Conservation (phyloP, 1,140 invertebrate genomes). For the Drosophila littoralis region DNA sequence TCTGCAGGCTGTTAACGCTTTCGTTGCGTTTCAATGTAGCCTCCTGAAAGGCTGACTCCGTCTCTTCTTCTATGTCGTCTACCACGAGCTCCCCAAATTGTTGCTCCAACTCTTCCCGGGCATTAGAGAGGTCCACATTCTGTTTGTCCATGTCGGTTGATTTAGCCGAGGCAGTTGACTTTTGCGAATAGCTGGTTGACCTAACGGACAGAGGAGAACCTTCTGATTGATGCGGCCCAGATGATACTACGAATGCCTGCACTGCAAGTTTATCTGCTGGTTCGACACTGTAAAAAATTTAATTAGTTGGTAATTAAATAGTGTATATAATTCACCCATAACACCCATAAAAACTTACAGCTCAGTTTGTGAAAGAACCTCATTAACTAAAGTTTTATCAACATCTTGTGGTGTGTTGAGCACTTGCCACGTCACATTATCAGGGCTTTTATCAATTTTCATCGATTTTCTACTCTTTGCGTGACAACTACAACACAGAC, state of each 20-base stretch:
- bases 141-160: conserved; percentile 25
- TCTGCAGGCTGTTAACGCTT: conserved; percentile 69
- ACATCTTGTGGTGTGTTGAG: conserved; percentile 15
- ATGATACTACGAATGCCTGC: not conserved
- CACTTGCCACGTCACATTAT: conserved; percentile 44
- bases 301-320: not conserved
- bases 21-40: conserved; percentile 54
- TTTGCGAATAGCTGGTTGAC: conserved; percentile 75
- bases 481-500: conserved; percentile 23
- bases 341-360: conserved; percentile 39
- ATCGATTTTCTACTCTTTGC: conserved; percentile 63
- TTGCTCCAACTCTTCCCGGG: conserved; percentile 22
- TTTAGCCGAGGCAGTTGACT: conserved; percentile 77
- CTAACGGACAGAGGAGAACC: conserved; percentile 67
- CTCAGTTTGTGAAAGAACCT: conserved; percentile 11
- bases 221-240: conserved; percentile 1
- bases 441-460: conserved; percentile 48
- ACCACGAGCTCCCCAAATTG: conserved; percentile 56
- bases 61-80: conserved; percentile 51
- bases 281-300: conserved; percentile 11
- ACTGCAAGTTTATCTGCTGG: not conserved
- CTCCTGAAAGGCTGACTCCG: conserved; percentile 23
- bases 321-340: not conserved
- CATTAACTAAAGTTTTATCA: conserved; percentile 25
- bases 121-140: not conserved